phyloP scores from a whole-genome alignment of 2,113 vertebrate species.

The Alouatta palliata region DNA sequence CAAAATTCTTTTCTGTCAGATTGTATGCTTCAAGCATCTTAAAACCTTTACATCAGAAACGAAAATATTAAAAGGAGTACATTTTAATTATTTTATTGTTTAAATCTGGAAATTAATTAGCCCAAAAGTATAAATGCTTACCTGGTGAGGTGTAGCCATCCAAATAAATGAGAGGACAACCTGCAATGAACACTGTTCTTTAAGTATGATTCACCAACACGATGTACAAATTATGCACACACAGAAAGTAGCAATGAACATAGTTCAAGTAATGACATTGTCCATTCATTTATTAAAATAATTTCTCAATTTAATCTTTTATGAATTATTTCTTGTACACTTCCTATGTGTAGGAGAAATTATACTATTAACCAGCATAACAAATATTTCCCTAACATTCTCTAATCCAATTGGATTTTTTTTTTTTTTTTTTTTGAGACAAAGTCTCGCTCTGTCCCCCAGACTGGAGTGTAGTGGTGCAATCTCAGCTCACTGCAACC shows the following conservation, averaged over 20 bases:
- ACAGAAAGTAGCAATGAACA: neutral
- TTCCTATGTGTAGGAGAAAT: neutral
- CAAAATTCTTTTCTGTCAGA: slow-evolving; percentile 94
- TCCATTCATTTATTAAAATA: neutral
- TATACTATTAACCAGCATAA: neutral
- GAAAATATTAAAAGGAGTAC: neutral
- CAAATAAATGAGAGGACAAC: slow-evolving; percentile 96
- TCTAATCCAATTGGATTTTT: neutral
- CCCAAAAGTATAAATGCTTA: slow-evolving; percentile 76
- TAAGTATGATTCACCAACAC: neutral
- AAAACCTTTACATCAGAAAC: slow-evolving; percentile 88
- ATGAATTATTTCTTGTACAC: neutral
- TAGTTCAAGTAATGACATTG: neutral
- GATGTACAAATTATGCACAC: neutral
- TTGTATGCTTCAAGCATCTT: slow-evolving; percentile 98
- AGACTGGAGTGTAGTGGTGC: too few species aligned
- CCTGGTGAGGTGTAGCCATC: slow-evolving; percentile 98
- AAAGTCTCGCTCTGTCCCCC: too few species aligned
- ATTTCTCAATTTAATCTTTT: neutral
- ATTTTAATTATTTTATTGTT: slow-evolving; percentile 9
- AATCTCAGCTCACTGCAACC: too few species aligned
- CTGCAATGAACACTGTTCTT: slow-evolving; percentile 82
- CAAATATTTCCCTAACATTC: slow-evolving; percentile 5
- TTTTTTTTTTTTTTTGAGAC: too few species aligned
- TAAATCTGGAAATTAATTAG: slow-evolving; percentile 51